Conservation (phyloP, 2,797 vertebrate genomes). For the Morelia viridis region DNA sequence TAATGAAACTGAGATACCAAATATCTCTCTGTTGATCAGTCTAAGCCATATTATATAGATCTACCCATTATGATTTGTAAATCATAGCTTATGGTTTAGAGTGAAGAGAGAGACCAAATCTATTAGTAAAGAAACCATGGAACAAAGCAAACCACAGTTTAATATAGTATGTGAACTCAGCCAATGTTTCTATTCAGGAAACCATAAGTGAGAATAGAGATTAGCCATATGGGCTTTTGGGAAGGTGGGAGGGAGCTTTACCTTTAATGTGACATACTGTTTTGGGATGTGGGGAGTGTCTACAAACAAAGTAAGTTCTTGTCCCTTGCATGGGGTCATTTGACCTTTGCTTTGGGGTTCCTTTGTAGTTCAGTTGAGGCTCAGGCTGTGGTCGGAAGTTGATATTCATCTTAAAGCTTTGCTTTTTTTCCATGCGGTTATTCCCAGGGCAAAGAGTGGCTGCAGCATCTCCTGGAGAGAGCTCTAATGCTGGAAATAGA, state of each 20-base stretch:
- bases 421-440: not conserved
- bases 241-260: constrained; percentile 52
- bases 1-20: not conserved
- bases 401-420: constrained; percentile 1
- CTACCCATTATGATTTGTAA: not conserved
- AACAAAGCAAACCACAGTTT: not conserved
- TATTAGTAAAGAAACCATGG: not conserved
- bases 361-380: not conserved
- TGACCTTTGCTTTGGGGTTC: fast-evolving
- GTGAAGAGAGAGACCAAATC: not conserved
- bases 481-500: constrained; percentile 43
- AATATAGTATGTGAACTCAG: not conserved
- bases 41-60: not conserved
- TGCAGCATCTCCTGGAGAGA: not conserved
- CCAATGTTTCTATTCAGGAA: not conserved
- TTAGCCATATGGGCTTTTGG: not conserved
- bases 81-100: not conserved
- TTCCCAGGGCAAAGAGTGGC: not conserved
- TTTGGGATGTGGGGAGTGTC: constrained; percentile 66
- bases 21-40: not conserved
- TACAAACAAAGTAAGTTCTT: constrained; percentile 45
- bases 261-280: constrained; percentile 69
- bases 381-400: not conserved
- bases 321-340: fast-evolving
- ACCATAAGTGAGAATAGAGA: not conserved